These are phyloP conservation scores for Polydrusus pterygomalis DNA, from an alignment of 2,888 invertebrate species.

Conservation along the genomic window DNA sequence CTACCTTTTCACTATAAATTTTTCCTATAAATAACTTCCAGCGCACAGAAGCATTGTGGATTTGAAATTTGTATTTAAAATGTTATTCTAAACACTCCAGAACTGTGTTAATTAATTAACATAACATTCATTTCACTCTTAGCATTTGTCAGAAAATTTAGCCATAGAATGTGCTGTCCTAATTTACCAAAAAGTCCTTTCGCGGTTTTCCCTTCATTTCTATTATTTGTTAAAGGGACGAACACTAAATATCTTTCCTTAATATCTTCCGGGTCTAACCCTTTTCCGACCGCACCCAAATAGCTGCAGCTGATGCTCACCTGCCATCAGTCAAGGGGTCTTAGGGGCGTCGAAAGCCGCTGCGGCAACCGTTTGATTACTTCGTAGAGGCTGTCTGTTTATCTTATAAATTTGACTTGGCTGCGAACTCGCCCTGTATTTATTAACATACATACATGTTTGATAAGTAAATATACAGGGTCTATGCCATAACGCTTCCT, in stretches of 20 bases:
- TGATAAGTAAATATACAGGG: neutral
- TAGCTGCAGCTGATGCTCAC: slow-evolving; percentile 45
- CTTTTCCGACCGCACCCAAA: slow-evolving; percentile 38
- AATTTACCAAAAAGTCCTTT: slow-evolving; percentile 27
- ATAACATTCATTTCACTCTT: neutral
- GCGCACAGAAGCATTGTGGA: too few species aligned
- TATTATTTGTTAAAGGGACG: slow-evolving; percentile 42
- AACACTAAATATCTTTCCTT: slow-evolving; percentile 32
- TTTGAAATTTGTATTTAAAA: neutral
- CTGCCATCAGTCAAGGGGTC: slow-evolving; percentile 40
- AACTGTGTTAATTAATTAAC: slow-evolving; percentile 6
- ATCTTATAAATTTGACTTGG: slow-evolving; percentile 22
- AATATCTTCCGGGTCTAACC: slow-evolving; percentile 33
- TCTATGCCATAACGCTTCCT: neutral
- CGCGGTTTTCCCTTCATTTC: slow-evolving; percentile 27
- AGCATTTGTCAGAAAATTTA: slow-evolving; percentile 16
- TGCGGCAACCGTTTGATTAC: slow-evolving; percentile 11
- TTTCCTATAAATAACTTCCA: neutral
- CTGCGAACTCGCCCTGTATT: neutral
- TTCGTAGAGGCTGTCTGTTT: neutral
- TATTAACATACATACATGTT: neutral
- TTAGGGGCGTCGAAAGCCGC: slow-evolving; percentile 5
- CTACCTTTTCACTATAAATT: too few species aligned
- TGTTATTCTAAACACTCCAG: too few species aligned
- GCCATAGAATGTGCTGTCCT: slow-evolving; percentile 6